Base-by-base conservation (phyloP, 2,888 invertebrate genomes). In the Tetheella fluctuosa region DNA sequence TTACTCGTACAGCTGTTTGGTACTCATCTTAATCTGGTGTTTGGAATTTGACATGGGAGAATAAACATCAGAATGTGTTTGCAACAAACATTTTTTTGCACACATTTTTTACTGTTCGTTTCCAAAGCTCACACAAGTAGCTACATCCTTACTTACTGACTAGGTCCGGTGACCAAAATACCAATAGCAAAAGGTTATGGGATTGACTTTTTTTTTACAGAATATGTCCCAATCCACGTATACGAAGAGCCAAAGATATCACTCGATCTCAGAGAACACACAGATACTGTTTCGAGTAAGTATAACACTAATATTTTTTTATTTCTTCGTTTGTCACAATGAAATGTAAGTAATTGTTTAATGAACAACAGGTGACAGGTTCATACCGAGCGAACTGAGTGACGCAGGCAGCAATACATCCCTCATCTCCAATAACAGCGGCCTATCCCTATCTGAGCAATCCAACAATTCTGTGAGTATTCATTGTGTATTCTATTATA, bases 351-450 rank as follows among this genome's bases (percentile, higher is more conserved):
- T 25, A 23, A 54, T 53, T 39, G 73, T 70, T 7, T 59, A 5
- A 8, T 30, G 5, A 15, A 30, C 12, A 2, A 0, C 37, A 91
- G 91, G 90, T 67, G 90, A 90, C 58, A 79, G 88, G 61, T 91
- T 89, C 58, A 88, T 89, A 59, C 89, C 89, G 37, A 90, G 90
- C 52, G 91, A 91, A 64, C 67, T 86, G 34, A 91, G 90, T 54
- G 91, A 91, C 61, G 90, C 89, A 2, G 89, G 90, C 13, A 91
- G 92, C 68, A 90, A 90, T 65, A 90, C 88, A 65, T 91, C 91
- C 0, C 77, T 91, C 0, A 88, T 91, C 73, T 90, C 91, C 0
- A 87, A 89, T 61, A 88, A 84, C 64, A 91, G 91, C 57, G 85
- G 84, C 0, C 81, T 85, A 0, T 91, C 91, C 0, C 78, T 89